Conservation (phyloP, 2,888 invertebrate genomes). For the Dryococelus australis region DNA sequence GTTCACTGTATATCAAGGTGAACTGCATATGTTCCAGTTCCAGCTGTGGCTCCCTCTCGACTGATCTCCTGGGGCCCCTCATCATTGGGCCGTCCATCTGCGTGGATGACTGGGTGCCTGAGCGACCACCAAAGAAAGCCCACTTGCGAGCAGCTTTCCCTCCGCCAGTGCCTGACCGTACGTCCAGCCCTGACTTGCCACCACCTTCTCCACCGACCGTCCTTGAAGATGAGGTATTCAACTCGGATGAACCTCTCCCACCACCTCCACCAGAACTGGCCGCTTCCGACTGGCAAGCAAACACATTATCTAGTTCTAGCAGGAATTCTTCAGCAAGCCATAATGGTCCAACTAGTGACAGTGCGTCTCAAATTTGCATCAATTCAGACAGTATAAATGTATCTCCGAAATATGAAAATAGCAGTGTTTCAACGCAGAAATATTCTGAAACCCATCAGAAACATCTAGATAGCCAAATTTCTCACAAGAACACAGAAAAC, state of each 20-base stretch:
- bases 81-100: conserved; percentile 70
- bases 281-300: conserved; percentile 34
- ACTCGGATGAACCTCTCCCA: conserved; percentile 70
- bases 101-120: conserved; percentile 74
- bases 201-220: conserved; percentile 70
- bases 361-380: not conserved
- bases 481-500: not conserved
- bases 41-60: conserved; percentile 66
- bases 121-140: conserved; percentile 80
- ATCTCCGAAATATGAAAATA: not conserved
- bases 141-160: conserved; percentile 63
- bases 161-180: conserved; percentile 57
- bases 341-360: not conserved
- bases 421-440: conserved; percentile 9
- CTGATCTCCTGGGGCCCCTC: conserved; percentile 67
- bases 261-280: conserved; percentile 68
- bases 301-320: not conserved
- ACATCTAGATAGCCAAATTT: not conserved
- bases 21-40: conserved; percentile 53
- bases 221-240: conserved; percentile 65
- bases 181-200: conserved; percentile 68
- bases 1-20: not conserved
- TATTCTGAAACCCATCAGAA: not conserved
- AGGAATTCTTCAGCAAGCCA: not conserved
- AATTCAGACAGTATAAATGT: not conserved